Percentiles rank a stretch among this genome's conserved stretches.
phyloP scores from a whole-genome alignment of 1,140 invertebrate genomes.

The Nixonia krombeini region DNA sequence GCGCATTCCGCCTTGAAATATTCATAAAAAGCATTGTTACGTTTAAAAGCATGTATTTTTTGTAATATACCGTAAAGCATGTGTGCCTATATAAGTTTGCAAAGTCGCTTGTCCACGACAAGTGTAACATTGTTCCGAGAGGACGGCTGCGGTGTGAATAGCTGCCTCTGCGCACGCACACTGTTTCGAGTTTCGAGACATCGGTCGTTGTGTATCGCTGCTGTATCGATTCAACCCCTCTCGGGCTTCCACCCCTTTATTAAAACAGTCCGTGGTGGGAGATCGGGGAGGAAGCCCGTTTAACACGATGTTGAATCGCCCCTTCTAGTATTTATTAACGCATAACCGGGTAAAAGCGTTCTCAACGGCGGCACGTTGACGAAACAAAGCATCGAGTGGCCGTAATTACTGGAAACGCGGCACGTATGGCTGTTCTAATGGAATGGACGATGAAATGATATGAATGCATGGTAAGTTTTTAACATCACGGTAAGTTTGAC shows the following conservation, averaged over 20 bases:
- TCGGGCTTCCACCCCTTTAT: conserved; percentile 30
- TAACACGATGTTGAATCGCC: conserved; percentile 50
- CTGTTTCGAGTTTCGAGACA: conserved; percentile 70
- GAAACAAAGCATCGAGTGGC: no score
- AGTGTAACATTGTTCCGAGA: conserved; percentile 57
- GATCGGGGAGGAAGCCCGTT: conserved; percentile 46
- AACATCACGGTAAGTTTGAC: no score
- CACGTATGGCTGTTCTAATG: no score
- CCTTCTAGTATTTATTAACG: not conserved
- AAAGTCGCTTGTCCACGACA: conserved; percentile 52
- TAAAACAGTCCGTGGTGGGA: conserved; percentile 48
- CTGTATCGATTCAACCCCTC: conserved; percentile 70
- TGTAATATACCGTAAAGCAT: conserved; percentile 25
- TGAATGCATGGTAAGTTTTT: no score
- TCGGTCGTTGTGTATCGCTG: conserved; percentile 65
- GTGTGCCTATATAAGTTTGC: conserved; percentile 34
- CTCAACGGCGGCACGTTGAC: no score
- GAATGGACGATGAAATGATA: no score
- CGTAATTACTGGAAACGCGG: no score
- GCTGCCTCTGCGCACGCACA: conserved; percentile 60
- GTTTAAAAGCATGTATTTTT: conserved; percentile 19
- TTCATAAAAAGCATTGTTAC: conserved; percentile 13
- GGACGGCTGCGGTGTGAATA: conserved; percentile 46
- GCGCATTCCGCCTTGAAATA: not conserved
- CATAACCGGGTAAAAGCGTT: no score